Percentiles rank a stretch among this genome's conserved stretches.
phyloP scores from a whole-genome alignment of 2,888 invertebrate species.

The Himalopsyche kuldschensis region DNA sequence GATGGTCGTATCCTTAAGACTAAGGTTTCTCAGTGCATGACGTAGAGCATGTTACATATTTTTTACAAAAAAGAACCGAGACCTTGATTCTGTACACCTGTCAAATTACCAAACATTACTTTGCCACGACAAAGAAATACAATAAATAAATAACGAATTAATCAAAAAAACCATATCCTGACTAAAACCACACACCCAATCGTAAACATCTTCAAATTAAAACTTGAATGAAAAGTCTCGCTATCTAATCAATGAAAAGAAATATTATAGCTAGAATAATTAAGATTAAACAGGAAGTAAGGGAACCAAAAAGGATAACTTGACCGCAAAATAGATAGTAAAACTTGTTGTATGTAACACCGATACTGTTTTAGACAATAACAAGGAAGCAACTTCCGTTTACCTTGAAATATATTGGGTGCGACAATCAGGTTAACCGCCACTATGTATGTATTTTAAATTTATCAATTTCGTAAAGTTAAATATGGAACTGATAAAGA shows the following conservation, averaged over 20 bases:
- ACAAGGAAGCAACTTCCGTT: constrained; percentile 13
- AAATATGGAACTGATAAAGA: no score
- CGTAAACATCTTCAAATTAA: neutral
- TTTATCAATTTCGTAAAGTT: neutral
- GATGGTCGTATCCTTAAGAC: no score
- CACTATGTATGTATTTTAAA: neutral
- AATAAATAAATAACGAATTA: neutral
- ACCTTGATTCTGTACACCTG: no score
- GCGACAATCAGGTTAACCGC: neutral
- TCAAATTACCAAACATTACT: neutral
- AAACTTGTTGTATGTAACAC: neutral
- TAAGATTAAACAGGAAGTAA: neutral
- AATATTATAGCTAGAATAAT: neutral
- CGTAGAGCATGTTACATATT: no score
- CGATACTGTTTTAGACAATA: neutral
- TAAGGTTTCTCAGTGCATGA: no score
- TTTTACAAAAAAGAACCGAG: no score
- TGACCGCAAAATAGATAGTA: neutral
- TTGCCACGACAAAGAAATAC: neutral
- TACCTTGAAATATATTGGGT: neutral
- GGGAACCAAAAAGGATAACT: neutral
- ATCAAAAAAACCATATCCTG: neutral
- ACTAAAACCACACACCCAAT: neutral
- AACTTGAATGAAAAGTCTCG: neutral
- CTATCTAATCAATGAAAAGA: neutral